These are phyloP conservation scores for Orchestia grillus DNA, from an alignment of 1,140 invertebrate genomes.

Conservation along the genomic window DNA sequence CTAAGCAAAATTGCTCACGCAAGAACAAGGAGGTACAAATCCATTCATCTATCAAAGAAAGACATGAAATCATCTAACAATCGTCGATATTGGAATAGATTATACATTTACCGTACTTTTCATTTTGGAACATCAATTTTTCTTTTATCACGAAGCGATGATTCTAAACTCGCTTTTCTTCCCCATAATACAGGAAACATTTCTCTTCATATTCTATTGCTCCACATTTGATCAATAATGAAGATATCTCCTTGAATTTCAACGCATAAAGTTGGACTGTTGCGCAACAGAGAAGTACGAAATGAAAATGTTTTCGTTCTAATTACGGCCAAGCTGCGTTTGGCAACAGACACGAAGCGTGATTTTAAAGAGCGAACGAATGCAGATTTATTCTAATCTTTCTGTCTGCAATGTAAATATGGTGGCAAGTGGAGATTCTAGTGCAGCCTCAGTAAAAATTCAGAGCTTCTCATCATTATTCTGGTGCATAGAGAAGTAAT, in stretches of 20 bases:
- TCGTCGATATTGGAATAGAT: not conserved
- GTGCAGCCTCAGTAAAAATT: not conserved
- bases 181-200: not conserved
- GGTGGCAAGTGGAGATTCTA: not conserved
- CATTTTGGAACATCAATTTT: not conserved
- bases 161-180: not conserved
- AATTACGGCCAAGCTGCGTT: not conserved
- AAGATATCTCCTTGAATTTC: not conserved
- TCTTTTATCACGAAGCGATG: not conserved
- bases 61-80: not conserved
- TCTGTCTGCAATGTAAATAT: not conserved
- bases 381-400: not conserved
- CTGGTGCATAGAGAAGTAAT: slow-evolving; percentile 69
- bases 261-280: not conserved
- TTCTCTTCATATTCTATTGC: not conserved
- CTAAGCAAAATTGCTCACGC: not conserved
- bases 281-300: not conserved
- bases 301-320: not conserved
- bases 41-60: not conserved
- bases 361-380: not conserved
- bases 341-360: not conserved
- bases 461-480: slow-evolving; percentile 68
- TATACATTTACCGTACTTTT: not conserved
- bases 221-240: not conserved
- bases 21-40: not conserved